Base-by-base conservation (phyloP, 2,888 invertebrate genomes). In the Trilocha varians region DNA sequence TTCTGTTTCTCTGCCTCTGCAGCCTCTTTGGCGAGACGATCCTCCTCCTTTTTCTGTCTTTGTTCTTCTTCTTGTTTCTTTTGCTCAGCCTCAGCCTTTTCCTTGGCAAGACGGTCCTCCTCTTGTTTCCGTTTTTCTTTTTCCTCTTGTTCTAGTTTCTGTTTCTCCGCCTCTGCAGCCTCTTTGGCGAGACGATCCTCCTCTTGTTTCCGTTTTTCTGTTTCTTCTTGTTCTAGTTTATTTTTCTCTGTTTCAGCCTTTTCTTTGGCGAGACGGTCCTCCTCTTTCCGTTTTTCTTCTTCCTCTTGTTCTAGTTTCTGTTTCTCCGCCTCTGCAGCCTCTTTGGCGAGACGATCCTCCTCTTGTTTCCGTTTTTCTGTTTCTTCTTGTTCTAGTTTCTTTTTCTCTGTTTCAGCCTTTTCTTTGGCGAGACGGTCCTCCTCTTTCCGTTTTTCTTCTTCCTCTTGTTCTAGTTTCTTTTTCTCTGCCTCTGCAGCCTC, bases 21-120 rank as follows among this genome's bases (percentile, higher is more conserved):
- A 2, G 6, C 36, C 34, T 43, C 39, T 41, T 44, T 32, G 38
- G 38, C 40, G 36, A 44, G 33, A 35, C 42, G 32, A 34, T 37
- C 13, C 41, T 43, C 36, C 33, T 45, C 32, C 36, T 39, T 34
- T 36, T 41, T 40, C 16, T 39, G 42, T 44, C 36, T 18, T 16
- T 38, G 34, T 32, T 25, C 13, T 36, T 44, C 17, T 16, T 40
- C 41, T 1, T 4, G 14, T 35, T 41, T 40, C 11, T 50, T 34
- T 13, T 38, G 34, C 15, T 46, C 43, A n/a, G 15, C 16, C 36
- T 46, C 43, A 16, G 37, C 38, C 11, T 41, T 39, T 32, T 16
- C 25, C 67, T 16, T 66, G 71, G 16, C 70, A 66, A 43, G 1
- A n/a, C 5, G n/a, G n/a, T 5, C 44, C 17, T 25, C 37, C 13